phyloP scores from a whole-genome alignment of 2,888 invertebrate species.

The Tolmerus cingulatus region DNA sequence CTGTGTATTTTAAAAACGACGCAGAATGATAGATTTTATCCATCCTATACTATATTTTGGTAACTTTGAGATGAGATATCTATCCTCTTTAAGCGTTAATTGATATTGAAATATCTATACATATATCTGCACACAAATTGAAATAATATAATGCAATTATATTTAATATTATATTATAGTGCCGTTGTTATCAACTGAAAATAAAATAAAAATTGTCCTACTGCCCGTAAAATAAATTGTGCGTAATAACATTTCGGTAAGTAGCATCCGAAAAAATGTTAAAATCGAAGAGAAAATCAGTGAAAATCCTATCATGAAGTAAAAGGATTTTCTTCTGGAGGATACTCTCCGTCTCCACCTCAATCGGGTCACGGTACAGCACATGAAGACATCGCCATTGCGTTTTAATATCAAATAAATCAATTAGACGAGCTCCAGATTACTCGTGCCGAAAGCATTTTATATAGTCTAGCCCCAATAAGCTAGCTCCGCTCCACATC shows the following conservation, averaged over 20 bases:
- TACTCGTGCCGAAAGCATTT: constrained; percentile 20
- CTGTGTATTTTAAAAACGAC: no score
- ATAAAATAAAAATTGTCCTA: background rate
- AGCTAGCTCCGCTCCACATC: background rate
- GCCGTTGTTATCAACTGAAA: no score
- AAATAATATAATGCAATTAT: no score
- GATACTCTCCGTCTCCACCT: background rate
- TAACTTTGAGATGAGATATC: no score
- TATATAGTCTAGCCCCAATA: constrained; percentile 24
- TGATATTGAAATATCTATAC: no score
- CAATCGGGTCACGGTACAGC: background rate
- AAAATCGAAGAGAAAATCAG: constrained; percentile 27
- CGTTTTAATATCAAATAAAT: constrained; percentile 50
- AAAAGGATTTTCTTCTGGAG: constrained; percentile 41
- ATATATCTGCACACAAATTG: no score
- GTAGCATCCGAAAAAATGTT: background rate
- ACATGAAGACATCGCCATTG: constrained; percentile 24
- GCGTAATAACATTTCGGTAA: background rate
- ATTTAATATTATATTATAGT: no score
- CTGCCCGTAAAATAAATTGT: background rate
- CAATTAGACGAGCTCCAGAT: constrained; percentile 49
- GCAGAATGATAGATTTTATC: no score
- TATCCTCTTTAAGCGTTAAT: no score
- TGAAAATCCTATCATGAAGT: constrained; percentile 46
- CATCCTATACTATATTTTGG: no score